These are phyloP conservation scores for Mesorhabditis sp. DNA, from an alignment of 2,888 invertebrate species.

Conservation along the genomic window DNA sequence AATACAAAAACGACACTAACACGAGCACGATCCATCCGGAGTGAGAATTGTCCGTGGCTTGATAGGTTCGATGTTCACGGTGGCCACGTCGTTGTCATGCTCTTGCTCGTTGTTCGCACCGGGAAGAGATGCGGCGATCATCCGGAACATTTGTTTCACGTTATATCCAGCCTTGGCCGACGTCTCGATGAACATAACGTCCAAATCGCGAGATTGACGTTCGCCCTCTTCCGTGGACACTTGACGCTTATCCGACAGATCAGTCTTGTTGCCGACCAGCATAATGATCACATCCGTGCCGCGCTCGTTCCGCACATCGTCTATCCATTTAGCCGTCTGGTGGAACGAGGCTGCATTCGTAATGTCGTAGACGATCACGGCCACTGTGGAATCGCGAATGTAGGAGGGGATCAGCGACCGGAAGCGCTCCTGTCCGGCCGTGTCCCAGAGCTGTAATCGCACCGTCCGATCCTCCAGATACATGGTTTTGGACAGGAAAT, in stretches of 20 bases:
- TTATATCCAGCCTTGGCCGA: constrained; percentile 99
- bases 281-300: constrained; percentile 99
- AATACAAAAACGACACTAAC: neutral
- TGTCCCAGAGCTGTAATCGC: constrained; percentile 93
- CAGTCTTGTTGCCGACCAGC: constrained; percentile 98
- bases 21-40: neutral
- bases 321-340: constrained; percentile 99
- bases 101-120: constrained; percentile 68
- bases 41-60: neutral
- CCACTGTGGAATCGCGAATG: constrained; percentile 96
- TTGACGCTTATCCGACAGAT: constrained; percentile 89
- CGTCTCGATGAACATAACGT: constrained; percentile 99
- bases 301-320: constrained; percentile 96
- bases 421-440: constrained; percentile 86
- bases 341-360: constrained; percentile 99
- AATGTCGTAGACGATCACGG: constrained; percentile 97
- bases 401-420: constrained; percentile 95
- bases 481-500: constrained; percentile 99
- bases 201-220: constrained; percentile 94
- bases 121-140: constrained; percentile 94
- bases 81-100: neutral
- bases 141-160: constrained; percentile 97
- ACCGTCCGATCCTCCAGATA: constrained; percentile 95
- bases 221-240: constrained; percentile 97
- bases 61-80: neutral